Evolutionary conservation across 2,113 vertebrate genomes (phyloP), one percentile per base, ranked within the genome.

Genomic region (Ariopsis seemanni): DNA sequence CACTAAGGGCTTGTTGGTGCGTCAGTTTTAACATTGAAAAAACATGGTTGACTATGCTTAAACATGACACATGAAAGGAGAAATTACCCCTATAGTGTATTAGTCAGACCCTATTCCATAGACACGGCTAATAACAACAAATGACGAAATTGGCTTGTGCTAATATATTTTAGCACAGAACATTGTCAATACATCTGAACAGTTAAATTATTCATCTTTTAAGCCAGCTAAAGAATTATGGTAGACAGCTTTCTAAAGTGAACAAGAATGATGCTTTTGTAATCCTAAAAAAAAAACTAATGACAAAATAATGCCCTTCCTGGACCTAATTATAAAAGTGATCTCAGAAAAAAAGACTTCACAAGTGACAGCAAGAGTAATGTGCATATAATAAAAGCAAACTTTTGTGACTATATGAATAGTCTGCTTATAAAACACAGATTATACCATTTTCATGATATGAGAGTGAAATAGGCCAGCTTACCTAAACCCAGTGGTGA

Each of bases 61-160:
- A 77, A 86, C 75, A 86, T 27, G 17, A 80, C 18, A 79, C 5
- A 80, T 9, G 52, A 65, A 80, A 69, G 53, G 20, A 84, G 58
- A 79, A 84, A 88, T 84, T 75, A 50, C 17, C 30, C 60, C 11
- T 79, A 67, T 69, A 42, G 53, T 82, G 14, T 67, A 82, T 82
- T 88, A 81, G 83, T 57, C 57, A 62, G 71, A 42, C 17, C 78
- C 83, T 48, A 60, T 63, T 84, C 48, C 71, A 85, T 69, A 87
- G 84, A 84, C 60, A 65, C 27, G 9, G 18, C 67, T 90, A 88
- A 87, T 87, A 77, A 82, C 88, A 75, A 85, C 85, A 85, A 88
- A 90, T 90, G 69, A 85, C 69, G 27, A 88, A 84, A 90, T 87
- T 83, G 86, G 82, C 15, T 50, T 55, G 34, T 81, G 42, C 42